These are phyloP conservation scores for Stegodyphus dumicola DNA, from an alignment of 1,140 invertebrate genomes.

Conservation along the genomic window DNA sequence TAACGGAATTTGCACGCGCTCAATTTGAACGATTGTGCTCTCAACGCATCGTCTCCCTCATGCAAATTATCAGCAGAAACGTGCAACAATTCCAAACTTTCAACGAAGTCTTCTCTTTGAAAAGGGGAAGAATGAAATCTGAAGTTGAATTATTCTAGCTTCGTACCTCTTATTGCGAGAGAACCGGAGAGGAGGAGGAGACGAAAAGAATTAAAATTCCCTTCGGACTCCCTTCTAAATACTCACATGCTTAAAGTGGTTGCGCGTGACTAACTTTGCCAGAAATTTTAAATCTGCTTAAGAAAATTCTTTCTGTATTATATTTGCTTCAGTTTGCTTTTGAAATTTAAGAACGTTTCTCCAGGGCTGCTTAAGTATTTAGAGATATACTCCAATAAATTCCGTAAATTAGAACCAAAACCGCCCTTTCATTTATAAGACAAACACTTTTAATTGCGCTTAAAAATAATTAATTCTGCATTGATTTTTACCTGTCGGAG, in stretches of 20 bases:
- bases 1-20: slow-evolving; percentile 9
- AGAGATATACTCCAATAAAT: no score
- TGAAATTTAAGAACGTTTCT: no score
- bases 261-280: not conserved
- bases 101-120: not conserved
- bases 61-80: slow-evolving; percentile 13
- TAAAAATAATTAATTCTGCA: no score
- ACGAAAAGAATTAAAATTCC: slow-evolving; percentile 29
- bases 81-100: slow-evolving; percentile 30
- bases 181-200: not conserved
- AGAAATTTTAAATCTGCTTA: not conserved
- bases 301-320: not conserved
- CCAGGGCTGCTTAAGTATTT: no score
- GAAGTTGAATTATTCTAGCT: slow-evolving; percentile 9
- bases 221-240: not conserved
- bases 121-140: not conserved
- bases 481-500: no score
- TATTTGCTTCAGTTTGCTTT: no score
- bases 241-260: slow-evolving; percentile 1
- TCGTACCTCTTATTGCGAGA: not conserved
- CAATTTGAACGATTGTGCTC: not conserved
- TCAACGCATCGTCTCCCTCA: not conserved
- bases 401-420: no score
- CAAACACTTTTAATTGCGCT: no score
- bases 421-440: no score